Evolutionary conservation across 2,888 invertebrate species (phyloP).

Genomic region (Thecocarcelia acutangulata): DNA sequence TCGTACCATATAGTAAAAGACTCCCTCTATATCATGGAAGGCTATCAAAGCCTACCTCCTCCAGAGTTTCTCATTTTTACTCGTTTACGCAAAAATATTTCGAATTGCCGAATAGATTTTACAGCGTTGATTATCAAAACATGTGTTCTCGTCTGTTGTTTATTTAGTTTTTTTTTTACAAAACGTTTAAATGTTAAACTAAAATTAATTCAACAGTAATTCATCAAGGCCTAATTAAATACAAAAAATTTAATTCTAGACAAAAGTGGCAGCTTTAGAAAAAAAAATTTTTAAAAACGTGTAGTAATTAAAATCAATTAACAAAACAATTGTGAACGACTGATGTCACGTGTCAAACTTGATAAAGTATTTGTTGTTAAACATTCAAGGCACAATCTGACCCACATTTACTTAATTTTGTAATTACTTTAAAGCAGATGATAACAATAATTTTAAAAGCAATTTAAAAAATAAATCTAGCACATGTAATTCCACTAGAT

Average conservation of each 20-base stretch:
- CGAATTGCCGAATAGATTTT: no score
- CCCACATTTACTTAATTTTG: conserved; percentile 28
- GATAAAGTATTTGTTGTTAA: not conserved
- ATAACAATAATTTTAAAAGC: not conserved
- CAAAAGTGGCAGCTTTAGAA: conserved; percentile 7
- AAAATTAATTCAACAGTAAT: conserved; percentile 26
- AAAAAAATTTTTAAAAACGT: not conserved
- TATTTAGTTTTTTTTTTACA: not conserved
- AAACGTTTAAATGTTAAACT: conserved; percentile 11
- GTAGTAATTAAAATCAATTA: conserved; percentile 14
- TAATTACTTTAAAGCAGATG: conserved; percentile 6
- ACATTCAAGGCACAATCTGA: not conserved
- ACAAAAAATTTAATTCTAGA: conserved; percentile 1
- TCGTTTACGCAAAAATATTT: no score
- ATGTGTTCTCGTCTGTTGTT: conserved; percentile 14
- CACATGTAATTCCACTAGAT: not conserved
- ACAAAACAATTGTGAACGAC: not conserved
- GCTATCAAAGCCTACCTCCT: no score
- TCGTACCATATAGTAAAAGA: no score
- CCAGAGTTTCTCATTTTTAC: no score
- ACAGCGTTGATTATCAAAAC: no score
- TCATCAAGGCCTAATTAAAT: conserved; percentile 51
- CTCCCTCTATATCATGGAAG: no score
- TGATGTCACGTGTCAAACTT: conserved; percentile 30
- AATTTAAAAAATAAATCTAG: no score